Base-by-base conservation (phyloP, 2,113 vertebrate species). In the Bubo blakistoni region DNA sequence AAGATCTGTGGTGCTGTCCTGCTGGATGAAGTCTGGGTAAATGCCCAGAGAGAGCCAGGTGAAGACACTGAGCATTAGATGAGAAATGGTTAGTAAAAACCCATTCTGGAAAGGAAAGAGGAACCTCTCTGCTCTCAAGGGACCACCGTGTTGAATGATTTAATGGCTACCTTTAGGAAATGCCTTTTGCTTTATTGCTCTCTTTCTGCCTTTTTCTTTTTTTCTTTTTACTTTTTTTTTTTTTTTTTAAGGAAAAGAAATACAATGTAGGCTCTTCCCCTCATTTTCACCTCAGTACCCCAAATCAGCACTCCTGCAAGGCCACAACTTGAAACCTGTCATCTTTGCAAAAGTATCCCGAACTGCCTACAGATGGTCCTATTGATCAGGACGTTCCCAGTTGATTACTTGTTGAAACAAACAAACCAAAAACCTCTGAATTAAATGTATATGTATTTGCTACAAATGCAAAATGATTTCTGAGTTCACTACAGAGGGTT, bases 141-240 rank as follows among this genome's bases (percentile, higher is more conserved):
- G 98, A 95, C 85, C 65, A 16, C 82, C 6, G 92, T 96, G 98
- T 58, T 97, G 97, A 98, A 98, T 98, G 98, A 98, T 98, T 98
- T 98, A 98, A 97, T 97, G 96, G 97, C 97, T 98, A 98, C 98
- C 98, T 98, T 87, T 97, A 98, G 98, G 98, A 98, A 98, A 98
- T 98, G 93, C 96, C 95, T 98, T 98, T 92, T 97, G 96, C 97
- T 98, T 98, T 98, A 98, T 97, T 97, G 95, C 95, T 96, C n/a
- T 91, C 52, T 34, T 94, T 91, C 76, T 74, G 62, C 44, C 4
- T 42, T n/a, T 96, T 91, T 69, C 36, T 55, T 47, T 13, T 2
- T 17, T 40, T 82, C 59, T 47, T 72, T 30, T 49, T 38, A 9
- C 38, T 5, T 16, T 17, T 5, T 1, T 2, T 59, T 7, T 22